A percentile compares a stretch with the other conserved stretches of the same genome.
Evolutionary conservation across 2,888 invertebrate species (phyloP).

Genomic region (Tortrix viridana): DNA sequence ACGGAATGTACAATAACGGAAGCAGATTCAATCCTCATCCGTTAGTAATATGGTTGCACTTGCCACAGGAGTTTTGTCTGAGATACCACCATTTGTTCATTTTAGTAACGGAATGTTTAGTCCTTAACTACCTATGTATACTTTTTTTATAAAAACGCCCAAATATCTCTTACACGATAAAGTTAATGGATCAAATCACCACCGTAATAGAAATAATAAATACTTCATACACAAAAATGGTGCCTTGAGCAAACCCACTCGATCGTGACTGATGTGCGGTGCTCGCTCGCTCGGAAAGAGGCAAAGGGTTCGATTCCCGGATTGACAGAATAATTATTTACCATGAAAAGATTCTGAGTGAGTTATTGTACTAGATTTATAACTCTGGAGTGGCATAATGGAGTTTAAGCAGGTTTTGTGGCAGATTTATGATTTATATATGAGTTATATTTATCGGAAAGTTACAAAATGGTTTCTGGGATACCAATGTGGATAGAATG

Average conservation of each 20-base stretch:
- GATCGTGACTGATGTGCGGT: constrained; percentile 25
- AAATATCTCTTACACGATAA: too few species aligned
- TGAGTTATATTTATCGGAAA: background rate
- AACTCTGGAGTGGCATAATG: constrained; percentile 20
- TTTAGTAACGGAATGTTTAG: too few species aligned
- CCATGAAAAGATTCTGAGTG: constrained; percentile 17
- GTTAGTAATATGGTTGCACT: too few species aligned
- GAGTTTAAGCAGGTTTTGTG: constrained; percentile 6
- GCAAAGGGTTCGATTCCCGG: constrained; percentile 27
- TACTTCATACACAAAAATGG: background rate
- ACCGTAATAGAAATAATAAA: background rate
- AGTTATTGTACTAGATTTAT: constrained; percentile 25
- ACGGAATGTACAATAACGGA: too few species aligned
- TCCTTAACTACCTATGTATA: too few species aligned
- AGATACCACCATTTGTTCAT: too few species aligned
- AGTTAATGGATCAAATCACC: too few species aligned
- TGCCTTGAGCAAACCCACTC: constrained; percentile 3
- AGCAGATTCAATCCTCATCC: too few species aligned
- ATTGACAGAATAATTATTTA: constrained; percentile 31
- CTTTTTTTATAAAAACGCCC: too few species aligned
- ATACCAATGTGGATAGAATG: too few species aligned
- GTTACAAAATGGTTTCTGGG: too few species aligned
- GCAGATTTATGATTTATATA: constrained; percentile 9
- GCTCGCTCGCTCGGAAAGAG: constrained; percentile 16
- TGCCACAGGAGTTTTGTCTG: too few species aligned